These are phyloP conservation scores for Phyllostomus discolor DNA, from an alignment of 2,113 vertebrate genomes.

Conservation along the genomic window DNA sequence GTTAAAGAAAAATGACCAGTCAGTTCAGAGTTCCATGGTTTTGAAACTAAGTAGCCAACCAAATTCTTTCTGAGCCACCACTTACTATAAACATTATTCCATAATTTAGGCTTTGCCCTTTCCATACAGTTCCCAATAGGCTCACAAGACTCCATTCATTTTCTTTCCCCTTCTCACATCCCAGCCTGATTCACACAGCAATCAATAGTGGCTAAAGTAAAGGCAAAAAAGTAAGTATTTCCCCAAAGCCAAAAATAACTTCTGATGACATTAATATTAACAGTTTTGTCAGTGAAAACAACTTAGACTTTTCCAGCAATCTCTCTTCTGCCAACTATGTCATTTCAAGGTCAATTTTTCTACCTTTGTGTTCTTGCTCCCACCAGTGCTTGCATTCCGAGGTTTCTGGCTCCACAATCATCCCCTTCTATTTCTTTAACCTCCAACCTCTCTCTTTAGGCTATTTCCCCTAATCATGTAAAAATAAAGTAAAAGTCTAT, in stretches of 20 bases:
- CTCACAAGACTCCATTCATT: background rate
- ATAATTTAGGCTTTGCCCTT: background rate
- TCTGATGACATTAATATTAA: background rate
- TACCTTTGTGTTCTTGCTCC: background rate
- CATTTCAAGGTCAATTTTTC: background rate
- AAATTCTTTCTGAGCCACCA: background rate
- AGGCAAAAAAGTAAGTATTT: background rate
- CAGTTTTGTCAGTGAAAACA: background rate
- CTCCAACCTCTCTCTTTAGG: background rate
- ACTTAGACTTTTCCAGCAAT: conserved; percentile 16
- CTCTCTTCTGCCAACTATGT: background rate
- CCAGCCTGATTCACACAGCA: background rate
- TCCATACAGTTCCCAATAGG: background rate
- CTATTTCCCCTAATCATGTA: background rate
- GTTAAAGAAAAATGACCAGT: conserved; percentile 14
- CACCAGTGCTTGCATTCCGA: background rate
- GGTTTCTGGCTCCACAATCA: background rate
- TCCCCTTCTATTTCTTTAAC: background rate
- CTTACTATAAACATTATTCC: conserved; percentile 3
- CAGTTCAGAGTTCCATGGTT: background rate
- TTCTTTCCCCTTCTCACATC: background rate
- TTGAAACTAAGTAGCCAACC: background rate
- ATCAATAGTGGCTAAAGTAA: background rate
- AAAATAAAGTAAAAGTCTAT: background rate
- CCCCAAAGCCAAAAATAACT: background rate